Base-by-base conservation (phyloP, 2,888 invertebrate genomes). In the Teinopalpus imperialis region DNA sequence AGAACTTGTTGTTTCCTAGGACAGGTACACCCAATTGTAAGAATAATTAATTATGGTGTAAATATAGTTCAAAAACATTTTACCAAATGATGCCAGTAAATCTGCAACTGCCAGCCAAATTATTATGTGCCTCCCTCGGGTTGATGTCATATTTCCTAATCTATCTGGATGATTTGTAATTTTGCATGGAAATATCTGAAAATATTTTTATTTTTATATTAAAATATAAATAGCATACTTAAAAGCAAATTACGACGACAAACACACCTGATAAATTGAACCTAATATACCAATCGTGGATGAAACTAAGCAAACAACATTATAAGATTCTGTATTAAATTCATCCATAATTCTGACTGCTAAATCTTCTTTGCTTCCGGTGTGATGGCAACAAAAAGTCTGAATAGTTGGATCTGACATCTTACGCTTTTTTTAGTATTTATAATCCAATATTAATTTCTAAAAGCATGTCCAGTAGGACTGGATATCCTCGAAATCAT, bases 351-450 rank as follows among this genome's bases (percentile, higher is more conserved):
- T 90, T 63, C 87, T 85, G 4, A 93, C 81, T 13, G 93, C 91
- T 66, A 92, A 89, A 62, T 93, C 92, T 50, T 91, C 90, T 47
- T 89, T 90, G 63, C 92, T 92, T 8, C 90, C 91, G 40, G 91
- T 90, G 57, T 92, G 92, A 66, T 94, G 93, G 67, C 95, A 95
- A 73, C 93, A 93, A 71, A 95, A 94, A 7, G 94, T 95, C 88
- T 95, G 95, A 62, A 95, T 94, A 26, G 95, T 94, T 41, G 95
- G 95, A 78, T 95, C 95, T 21, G 95, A 94, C 95, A 94, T 47
- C 3, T 26, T 39, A 5, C 8, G 26, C 8, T 43, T 24, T n/a
- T n/a, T 21, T 43, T 31, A n/a, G 3, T 35, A 18, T 34, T 42
- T 9, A 14, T 4, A 7, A 24, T n/a, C 21, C 20, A 5, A n/a